These are phyloP conservation scores for Patiria pectinifera DNA, from an alignment of 53 echinoderm and acorn worm species.

Conservation along the genomic window DNA sequence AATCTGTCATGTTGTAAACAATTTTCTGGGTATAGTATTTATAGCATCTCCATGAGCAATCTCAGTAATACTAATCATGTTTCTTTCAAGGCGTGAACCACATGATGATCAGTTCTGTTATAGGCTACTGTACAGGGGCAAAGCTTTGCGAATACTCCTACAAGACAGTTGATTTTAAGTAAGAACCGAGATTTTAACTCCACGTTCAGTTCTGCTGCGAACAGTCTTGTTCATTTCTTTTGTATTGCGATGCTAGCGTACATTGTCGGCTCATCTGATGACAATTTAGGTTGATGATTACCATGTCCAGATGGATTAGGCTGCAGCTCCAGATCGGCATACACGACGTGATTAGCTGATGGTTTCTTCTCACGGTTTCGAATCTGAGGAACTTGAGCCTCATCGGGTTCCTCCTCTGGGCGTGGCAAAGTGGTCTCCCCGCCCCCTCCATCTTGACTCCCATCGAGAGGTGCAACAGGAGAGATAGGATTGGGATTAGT, in stretches of 20 bases:
- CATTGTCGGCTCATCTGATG: neutral
- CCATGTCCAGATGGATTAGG: neutral
- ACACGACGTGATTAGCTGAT: slow-evolving; percentile 14
- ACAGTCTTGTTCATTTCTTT: neutral
- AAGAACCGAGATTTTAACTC: too few species aligned
- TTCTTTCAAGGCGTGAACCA: too few species aligned
- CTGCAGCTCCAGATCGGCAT: slow-evolving; percentile 26
- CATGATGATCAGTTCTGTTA: too few species aligned
- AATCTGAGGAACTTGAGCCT: neutral
- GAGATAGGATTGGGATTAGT: neutral
- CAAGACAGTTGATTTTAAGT: too few species aligned
- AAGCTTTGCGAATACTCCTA: too few species aligned
- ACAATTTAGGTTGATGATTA: neutral
- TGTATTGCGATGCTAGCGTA: neutral
- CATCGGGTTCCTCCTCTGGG: neutral
- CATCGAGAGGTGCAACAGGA: neutral
- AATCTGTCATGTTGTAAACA: too few species aligned
- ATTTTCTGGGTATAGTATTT: too few species aligned
- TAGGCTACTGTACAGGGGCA: too few species aligned
- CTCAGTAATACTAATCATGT: too few species aligned
- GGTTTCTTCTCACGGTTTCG: neutral
- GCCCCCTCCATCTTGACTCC: neutral
- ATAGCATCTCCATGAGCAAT: too few species aligned
- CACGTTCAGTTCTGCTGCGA: too few species aligned
- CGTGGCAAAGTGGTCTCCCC: neutral